phyloP scores from a whole-genome alignment of 2,888 invertebrate genomes.

The Ferdinandea cuprea region DNA sequence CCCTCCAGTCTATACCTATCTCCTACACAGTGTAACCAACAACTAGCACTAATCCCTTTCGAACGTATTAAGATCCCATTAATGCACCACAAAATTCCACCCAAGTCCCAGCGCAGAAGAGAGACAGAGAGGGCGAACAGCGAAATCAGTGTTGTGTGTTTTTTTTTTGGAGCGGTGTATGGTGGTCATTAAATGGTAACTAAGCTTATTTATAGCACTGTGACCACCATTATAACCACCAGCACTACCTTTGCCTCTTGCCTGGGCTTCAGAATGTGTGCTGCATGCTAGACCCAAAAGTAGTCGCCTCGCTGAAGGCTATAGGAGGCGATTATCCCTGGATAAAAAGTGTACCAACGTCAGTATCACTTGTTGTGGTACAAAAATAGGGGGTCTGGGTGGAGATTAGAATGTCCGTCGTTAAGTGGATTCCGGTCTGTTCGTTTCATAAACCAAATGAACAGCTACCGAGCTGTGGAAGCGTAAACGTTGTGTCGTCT shows the following conservation, averaged over 20 bases:
- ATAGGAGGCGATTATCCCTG: conserved; percentile 64
- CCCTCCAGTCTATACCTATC: background rate
- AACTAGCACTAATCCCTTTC: conserved; percentile 50
- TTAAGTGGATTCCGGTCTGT: conserved; percentile 64
- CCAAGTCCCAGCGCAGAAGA: conserved; percentile 19
- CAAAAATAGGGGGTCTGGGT: conserved; percentile 15
- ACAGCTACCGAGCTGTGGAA: conserved; percentile 15
- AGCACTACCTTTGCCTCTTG: conserved; percentile 37
- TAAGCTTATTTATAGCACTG: conserved; percentile 71
- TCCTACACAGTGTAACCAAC: conserved; percentile 31
- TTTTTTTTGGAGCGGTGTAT: background rate
- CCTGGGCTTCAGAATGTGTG: background rate
- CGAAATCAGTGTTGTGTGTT: conserved; percentile 41
- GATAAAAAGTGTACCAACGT: conserved; percentile 70
- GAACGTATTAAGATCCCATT: conserved; percentile 72
- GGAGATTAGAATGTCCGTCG: conserved; percentile 59
- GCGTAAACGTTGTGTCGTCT: conserved; percentile 2
- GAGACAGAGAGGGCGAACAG: conserved; percentile 9
- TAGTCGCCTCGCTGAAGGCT: conserved; percentile 54
- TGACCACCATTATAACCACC: conserved; percentile 68
- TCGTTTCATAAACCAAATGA: conserved; percentile 62
- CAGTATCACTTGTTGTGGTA: conserved; percentile 49
- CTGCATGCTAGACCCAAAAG: conserved; percentile 36
- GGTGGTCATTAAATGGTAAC: conserved; percentile 68
- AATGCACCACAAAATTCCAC: conserved; percentile 70